phyloP scores from a whole-genome alignment of 2,113 vertebrate genomes.

The Bubalus kerabau region DNA sequence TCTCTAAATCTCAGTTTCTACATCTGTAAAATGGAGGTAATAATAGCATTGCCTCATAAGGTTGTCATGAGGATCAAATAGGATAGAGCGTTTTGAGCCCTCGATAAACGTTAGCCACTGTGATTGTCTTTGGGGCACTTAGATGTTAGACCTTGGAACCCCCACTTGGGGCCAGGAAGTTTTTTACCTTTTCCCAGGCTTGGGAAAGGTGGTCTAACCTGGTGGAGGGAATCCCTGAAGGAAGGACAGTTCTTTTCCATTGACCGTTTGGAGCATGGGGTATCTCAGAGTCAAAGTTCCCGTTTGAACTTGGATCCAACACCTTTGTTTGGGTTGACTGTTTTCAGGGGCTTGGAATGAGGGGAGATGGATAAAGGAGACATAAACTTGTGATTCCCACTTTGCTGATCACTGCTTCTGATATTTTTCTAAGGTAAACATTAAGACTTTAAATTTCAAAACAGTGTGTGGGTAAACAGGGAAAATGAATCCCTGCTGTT shows the following conservation, averaged over 20 bases:
- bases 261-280: neutral
- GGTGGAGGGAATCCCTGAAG: neutral
- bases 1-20: neutral
- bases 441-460: neutral
- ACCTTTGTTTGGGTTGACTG: neutral
- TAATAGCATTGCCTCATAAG: fast-evolving
- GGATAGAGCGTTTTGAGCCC: neutral
- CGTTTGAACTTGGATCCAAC: neutral
- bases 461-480: neutral
- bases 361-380: neutral
- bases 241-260: neutral
- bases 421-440: neutral
- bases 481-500: neutral
- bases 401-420: neutral
- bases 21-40: neutral
- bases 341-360: neutral
- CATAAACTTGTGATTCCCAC: neutral
- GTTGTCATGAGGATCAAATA: neutral
- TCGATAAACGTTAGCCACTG: neutral
- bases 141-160: neutral
- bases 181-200: neutral
- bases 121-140: neutral
- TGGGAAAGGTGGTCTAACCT: neutral
- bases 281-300: fast-evolving
- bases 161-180: neutral